Base-by-base conservation (phyloP, 2,113 vertebrate genomes). In the Globicephala melas region DNA sequence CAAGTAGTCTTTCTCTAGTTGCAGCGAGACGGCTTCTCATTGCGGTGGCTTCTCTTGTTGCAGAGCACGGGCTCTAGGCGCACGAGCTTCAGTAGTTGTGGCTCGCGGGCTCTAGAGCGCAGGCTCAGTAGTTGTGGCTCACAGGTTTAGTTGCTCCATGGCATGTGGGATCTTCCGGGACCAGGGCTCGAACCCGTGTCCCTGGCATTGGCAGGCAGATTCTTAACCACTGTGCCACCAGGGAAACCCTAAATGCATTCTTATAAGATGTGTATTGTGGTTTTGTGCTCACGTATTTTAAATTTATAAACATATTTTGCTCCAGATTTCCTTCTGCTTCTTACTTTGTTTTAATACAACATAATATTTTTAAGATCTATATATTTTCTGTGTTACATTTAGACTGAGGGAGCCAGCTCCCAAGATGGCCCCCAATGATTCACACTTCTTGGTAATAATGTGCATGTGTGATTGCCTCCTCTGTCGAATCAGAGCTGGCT, bases 261-360 rank as follows among this genome's bases (percentile, higher is more conserved):
- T 94, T 62, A 11, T 44, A 53, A 44, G 55, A 67, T 55, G 13
- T 70, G 7, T 80, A 67, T n/a, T 83, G 15, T 71, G 38, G 15
- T 65, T 68, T 88, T 95, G 23, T 74, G 33, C 47, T 80, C 18
- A 84, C 18, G 5, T 58, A 63, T 65, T 89, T 95, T 93, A 71
- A 71, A 82, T 92, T 94, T 58, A 63, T 67, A 89, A 58, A 36
- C 63, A 70, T 62, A 65, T 23, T 76, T 95, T 97, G 13, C 18
- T 53, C 9, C 68, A n/a, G 3, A 85, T 10, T 71, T 74, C 41
- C 20, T 86, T 65, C 38, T 71, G 10, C 1, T 38, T 36, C 17
- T 60, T 79, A 73, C 10, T 93, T 93, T 63, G 28, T 95, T 96
- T 95, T 84, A n/a, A 41, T 82, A 76, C 96, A 87, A 88, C 23